Conservation (phyloP, 2,113 vertebrate genomes). For the Melanerpes aurifrons region DNA sequence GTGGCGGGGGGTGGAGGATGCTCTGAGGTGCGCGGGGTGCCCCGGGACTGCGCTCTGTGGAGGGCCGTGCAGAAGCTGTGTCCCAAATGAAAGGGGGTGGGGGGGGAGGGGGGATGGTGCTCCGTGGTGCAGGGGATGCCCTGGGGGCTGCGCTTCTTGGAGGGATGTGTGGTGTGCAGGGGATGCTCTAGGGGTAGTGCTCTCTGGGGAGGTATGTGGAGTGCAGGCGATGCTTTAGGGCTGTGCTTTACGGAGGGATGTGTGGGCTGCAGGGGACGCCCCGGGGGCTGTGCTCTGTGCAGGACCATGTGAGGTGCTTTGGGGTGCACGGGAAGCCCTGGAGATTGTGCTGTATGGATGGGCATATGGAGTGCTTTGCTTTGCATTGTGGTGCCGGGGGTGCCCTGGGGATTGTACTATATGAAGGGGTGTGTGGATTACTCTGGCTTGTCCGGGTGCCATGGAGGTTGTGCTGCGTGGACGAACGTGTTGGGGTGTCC, state of each 20-base stretch:
- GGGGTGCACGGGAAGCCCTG: not conserved
- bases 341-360: accelerated
- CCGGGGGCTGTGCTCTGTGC: accelerated
- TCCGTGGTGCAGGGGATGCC: not conserved
- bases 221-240: not conserved
- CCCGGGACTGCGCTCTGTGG: not conserved
- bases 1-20: not conserved
- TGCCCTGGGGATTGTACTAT: not conserved
- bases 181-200: not conserved
- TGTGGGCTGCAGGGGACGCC: not conserved
- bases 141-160: not conserved
- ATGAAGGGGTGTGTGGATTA: not conserved
- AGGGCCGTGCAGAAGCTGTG: not conserved
- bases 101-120: not conserved
- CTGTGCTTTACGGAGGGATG: not conserved
- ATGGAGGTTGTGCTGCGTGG: not conserved
- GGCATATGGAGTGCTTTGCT: not conserved
- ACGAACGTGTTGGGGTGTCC: not conserved
- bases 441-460: not conserved
- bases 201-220: not conserved
- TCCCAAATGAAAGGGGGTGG: not conserved
- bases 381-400: not conserved
- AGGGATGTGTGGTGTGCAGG: not conserved
- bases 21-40: not conserved
- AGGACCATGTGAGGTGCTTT: not conserved